phyloP scores from a whole-genome alignment of 2,113 vertebrate genomes.

The Vombatus ursinus region DNA sequence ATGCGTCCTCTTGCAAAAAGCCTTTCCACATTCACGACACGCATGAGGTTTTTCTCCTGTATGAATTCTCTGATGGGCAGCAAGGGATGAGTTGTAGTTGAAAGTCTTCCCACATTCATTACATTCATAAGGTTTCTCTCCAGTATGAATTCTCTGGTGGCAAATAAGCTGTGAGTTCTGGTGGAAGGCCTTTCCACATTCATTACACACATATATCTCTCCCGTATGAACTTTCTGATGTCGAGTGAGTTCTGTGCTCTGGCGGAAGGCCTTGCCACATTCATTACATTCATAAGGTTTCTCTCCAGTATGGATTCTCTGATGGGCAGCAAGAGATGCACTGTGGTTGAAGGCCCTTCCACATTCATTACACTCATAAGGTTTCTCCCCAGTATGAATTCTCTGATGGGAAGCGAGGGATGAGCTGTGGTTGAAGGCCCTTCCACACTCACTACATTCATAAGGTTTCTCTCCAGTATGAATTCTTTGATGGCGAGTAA shows the following conservation, averaged over 20 bases:
- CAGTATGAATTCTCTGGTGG: neutral
- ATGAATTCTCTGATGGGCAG: neutral
- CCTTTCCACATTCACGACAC: neutral
- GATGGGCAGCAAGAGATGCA: neutral
- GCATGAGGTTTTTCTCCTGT: neutral
- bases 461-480: constrained; percentile 40
- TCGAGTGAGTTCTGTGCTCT: neutral
- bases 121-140: neutral
- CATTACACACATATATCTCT: neutral
- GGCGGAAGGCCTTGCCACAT: neutral
- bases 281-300: neutral
- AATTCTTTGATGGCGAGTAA: constrained; percentile 65
- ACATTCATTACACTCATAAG: neutral
- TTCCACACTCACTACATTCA: constrained; percentile 6
- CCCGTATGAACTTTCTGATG: neutral
- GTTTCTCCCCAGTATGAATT: neutral
- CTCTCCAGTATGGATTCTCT: neutral
- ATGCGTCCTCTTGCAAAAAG: neutral
- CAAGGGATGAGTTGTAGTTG: neutral
- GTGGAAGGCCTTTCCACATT: neutral
- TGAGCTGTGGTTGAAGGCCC: neutral
- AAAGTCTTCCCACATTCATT: neutral
- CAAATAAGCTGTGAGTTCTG: neutral
- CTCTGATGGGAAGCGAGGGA: neutral
- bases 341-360: neutral